These are phyloP conservation scores for Eutrigla gurnardus DNA, from an alignment of 2,797 vertebrate species.

Conservation along the genomic window DNA sequence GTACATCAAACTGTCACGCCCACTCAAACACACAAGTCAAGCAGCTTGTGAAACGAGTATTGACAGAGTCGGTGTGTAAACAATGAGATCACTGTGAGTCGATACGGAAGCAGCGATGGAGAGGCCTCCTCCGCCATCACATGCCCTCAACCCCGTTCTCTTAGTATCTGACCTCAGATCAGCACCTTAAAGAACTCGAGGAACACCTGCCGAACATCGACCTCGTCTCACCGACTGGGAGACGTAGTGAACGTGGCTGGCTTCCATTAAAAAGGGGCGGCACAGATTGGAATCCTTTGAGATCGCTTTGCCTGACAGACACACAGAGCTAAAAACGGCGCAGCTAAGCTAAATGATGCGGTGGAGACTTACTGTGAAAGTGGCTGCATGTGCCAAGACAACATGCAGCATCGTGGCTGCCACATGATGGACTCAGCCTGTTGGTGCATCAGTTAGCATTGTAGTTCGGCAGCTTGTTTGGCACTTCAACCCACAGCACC, in stretches of 20 bases:
- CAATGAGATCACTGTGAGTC: conserved; percentile 20
- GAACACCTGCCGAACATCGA: conserved; percentile 26
- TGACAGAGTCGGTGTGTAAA: conserved; percentile 28
- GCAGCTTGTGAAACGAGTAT: not conserved
- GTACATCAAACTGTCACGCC: conserved; percentile 4
- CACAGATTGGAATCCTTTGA: no score
- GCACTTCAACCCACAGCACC: not conserved
- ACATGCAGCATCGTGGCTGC: not conserved
- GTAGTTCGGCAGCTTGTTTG: not conserved
- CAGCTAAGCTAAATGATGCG: no score
- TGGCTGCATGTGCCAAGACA: no score
- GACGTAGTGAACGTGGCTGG: conserved; percentile 5
- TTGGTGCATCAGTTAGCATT: not conserved
- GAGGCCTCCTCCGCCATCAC: not conserved
- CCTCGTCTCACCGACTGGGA: conserved; percentile 23
- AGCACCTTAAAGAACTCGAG: not conserved
- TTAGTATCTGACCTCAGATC: not conserved
- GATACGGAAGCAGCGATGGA: conserved; percentile 11
- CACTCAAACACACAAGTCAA: conserved; percentile 16
- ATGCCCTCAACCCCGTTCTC: not conserved
- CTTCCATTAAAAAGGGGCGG: no score
- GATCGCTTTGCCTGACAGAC: no score
- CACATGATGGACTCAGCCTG: not conserved
- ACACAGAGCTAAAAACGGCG: no score
- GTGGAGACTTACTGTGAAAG: not conserved